Evolutionary conservation across 2,113 vertebrate species (phyloP), one percentile per base, ranked within the genome.

Genomic region (Percina caprodes): DNA sequence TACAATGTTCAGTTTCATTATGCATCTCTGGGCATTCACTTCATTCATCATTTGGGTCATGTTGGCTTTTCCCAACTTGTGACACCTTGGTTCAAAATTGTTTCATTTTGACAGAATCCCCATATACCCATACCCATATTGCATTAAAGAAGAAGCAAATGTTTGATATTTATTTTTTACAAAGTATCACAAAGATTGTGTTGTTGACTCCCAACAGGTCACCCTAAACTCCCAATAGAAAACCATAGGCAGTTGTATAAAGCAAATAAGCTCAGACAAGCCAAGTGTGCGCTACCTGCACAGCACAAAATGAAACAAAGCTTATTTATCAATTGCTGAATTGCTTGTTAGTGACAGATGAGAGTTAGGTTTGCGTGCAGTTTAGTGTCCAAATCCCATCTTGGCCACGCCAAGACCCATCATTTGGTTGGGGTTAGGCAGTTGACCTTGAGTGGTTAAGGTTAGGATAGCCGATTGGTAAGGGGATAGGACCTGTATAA

Each of bases 1-100:
- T 0, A 2, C 5, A 26, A 19, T 6, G 51, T 84, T 80, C 11
- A 1, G n/a, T 88, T 84, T 78, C 67, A 59, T 42, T 77, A 59
- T 76, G 16, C 2, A 0, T 21, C 14, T 16, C 13, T 35, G 35
- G 19, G 26, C 23, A 46, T 2, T 55, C 42, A 2, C 0, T 5
- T 33, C 21, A 30, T 35, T 6, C 14, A 58, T 49, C 5, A 52
- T 26, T 61, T 51, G 5, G n/a, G 15, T 8, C 14, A 72, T 5
- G 1, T 24, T 23, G 8, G 0, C 2, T 2, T 59, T 59, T 3
- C 2, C 15, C 24, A n/a, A 12, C 0, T 18, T 4, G 6, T 23
- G 23, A 18, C 15, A 15, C 18, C 24, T 6, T 30, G 11, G 1
- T 15, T 52, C 46, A 30, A 15, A 39, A 12, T 9, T 2, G 30